Conservation (phyloP, 2,113 vertebrate species). For the Myotis lucifugus region DNA sequence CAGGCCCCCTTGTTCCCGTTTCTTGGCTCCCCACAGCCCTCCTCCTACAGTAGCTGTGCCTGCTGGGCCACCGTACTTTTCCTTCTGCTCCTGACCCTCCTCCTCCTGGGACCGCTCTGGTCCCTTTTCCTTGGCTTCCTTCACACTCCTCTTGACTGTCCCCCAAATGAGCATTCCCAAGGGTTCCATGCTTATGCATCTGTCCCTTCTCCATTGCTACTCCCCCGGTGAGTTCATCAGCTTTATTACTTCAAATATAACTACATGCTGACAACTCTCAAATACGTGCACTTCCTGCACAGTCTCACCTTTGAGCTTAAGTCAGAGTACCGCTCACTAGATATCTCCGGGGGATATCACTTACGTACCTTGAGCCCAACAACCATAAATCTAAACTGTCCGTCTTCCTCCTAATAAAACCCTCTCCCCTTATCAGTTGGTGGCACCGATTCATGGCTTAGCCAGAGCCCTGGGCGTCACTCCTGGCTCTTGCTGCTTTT, state of each 20-base stretch:
- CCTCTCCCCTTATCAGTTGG: too few species aligned
- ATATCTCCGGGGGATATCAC: background rate
- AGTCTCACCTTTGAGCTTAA: background rate
- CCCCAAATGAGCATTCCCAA: background rate
- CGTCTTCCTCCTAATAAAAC: background rate
- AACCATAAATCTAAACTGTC: background rate
- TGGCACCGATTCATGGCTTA: background rate
- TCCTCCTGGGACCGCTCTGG: background rate
- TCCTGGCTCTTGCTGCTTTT: background rate
- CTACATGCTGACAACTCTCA: background rate
- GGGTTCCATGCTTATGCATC: background rate
- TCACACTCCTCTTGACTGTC: background rate
- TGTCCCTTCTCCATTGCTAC: background rate
- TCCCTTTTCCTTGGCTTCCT: background rate
- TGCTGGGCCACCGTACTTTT: background rate
- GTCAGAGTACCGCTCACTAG: background rate
- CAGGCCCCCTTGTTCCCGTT: background rate
- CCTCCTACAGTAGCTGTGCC: background rate
- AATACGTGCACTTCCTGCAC: background rate
- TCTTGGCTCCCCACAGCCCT: background rate
- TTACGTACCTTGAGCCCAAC: background rate
- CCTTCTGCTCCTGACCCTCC: background rate
- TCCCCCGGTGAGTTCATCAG: background rate
- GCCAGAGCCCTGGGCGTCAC: background rate
- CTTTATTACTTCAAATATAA: background rate